Percentiles rank a stretch among this genome's conserved stretches.
phyloP scores from a whole-genome alignment of 2,113 vertebrate genomes.

The Cairina moschata region DNA sequence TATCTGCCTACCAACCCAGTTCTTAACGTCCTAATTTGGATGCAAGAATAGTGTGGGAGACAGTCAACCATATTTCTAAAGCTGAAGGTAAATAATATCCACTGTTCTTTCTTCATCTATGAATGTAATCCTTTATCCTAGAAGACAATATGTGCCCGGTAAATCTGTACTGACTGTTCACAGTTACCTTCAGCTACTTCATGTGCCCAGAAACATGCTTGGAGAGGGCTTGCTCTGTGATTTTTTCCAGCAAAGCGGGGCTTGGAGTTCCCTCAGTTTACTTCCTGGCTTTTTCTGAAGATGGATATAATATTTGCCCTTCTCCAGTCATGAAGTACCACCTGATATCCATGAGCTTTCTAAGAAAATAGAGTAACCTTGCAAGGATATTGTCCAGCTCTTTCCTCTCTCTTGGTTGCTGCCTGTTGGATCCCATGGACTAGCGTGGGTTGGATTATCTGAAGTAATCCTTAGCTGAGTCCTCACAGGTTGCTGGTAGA shows the following conservation, averaged over 20 bases:
- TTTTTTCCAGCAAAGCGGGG: background rate
- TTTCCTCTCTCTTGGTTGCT: background rate
- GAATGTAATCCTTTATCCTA: background rate
- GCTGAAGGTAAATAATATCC: background rate
- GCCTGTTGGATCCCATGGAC: background rate
- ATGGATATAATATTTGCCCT: background rate
- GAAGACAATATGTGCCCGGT: accelerated
- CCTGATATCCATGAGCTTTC: background rate
- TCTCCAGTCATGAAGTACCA: background rate
- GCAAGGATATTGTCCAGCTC: background rate
- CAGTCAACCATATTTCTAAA: background rate
- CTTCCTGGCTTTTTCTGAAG: background rate
- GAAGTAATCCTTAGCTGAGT: background rate
- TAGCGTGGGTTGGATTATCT: background rate
- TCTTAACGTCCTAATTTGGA: background rate
- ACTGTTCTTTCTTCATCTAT: background rate
- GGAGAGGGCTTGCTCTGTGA: background rate
- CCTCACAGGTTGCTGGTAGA: background rate
- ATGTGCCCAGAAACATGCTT: background rate
- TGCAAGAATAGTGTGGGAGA: background rate
- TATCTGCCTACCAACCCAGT: background rate
- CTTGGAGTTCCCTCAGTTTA: background rate
- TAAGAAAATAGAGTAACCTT: background rate
- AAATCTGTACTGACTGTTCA: background rate
- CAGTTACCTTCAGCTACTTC: background rate